Conservation (phyloP, 1,140 invertebrate species). For the Lepidurus packardi region DNA sequence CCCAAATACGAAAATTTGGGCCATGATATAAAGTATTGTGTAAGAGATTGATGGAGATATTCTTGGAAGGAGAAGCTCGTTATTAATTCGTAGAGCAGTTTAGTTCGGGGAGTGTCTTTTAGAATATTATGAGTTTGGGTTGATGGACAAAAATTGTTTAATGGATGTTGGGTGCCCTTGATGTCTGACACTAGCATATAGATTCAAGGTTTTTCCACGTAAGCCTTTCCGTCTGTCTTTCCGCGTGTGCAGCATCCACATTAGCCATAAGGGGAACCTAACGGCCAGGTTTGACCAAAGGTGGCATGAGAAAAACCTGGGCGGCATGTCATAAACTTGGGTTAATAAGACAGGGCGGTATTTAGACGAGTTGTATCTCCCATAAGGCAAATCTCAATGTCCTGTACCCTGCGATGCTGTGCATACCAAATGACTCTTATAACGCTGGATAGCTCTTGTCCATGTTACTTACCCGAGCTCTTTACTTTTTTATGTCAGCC, state of each 20-base stretch:
- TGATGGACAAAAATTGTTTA: not conserved
- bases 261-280: conserved; percentile 15
- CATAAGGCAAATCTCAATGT: conserved; percentile 17
- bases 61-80: not conserved
- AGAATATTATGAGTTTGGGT: not conserved
- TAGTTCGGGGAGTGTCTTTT: not conserved
- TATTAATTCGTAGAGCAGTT: not conserved
- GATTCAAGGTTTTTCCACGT: not conserved
- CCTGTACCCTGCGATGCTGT: conserved; percentile 4
- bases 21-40: too few species aligned
- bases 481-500: conserved; percentile 5
- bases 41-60: not conserved
- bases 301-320: conserved; percentile 21
- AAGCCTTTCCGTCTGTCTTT: not conserved
- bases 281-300: conserved; percentile 18
- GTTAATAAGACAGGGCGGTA: conserved; percentile 15
- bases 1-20: too few species aligned
- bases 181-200: not conserved
- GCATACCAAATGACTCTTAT: conserved; percentile 16
- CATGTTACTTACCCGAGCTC: not conserved
- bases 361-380: conserved; percentile 19
- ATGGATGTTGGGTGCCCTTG: conserved; percentile 8
- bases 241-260: conserved; percentile 12
- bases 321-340: conserved; percentile 17
- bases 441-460: not conserved